Conservation (phyloP, 2,113 vertebrate genomes). For the Physeter macrocephalus region DNA sequence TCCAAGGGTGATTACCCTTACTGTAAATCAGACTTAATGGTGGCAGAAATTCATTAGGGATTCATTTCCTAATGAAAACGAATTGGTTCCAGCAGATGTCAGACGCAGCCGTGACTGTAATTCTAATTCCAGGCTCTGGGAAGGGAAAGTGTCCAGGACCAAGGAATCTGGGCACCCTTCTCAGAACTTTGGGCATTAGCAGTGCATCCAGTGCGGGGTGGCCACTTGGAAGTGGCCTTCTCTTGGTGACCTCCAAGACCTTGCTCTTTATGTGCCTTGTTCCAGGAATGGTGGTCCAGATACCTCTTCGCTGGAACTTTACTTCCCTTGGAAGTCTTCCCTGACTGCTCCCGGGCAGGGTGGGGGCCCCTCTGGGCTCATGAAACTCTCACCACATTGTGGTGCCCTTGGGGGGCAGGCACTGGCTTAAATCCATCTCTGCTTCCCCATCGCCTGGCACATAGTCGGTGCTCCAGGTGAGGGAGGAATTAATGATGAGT, state of each 20-base stretch:
- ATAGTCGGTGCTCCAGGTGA: fast-evolving
- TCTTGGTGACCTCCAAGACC: background rate
- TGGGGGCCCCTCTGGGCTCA: background rate
- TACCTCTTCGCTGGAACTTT: background rate
- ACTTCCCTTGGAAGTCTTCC: background rate
- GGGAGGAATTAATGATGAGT: fast-evolving
- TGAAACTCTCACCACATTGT: fast-evolving
- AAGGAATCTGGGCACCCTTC: fast-evolving
- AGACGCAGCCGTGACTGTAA: background rate
- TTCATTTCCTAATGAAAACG: conserved; percentile 62
- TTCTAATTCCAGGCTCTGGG: background rate
- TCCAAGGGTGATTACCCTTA: conserved; percentile 49
- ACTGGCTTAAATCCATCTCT: background rate
- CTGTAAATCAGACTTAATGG: conserved; percentile 70
- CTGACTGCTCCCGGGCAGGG: fast-evolving
- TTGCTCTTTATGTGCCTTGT: background rate
- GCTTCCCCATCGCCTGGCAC: fast-evolving
- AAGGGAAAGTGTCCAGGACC: background rate
- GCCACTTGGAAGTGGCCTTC: fast-evolving
- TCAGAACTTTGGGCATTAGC: background rate
- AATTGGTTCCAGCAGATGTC: conserved; percentile 54
- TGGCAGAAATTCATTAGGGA: conserved; percentile 59
- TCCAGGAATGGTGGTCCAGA: fast-evolving
- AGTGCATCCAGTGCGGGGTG: fast-evolving
- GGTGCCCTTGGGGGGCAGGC: background rate